These are phyloP conservation scores for Rhynchotus rufescens DNA, from an alignment of 2,797 vertebrate species.

Conservation along the genomic window DNA sequence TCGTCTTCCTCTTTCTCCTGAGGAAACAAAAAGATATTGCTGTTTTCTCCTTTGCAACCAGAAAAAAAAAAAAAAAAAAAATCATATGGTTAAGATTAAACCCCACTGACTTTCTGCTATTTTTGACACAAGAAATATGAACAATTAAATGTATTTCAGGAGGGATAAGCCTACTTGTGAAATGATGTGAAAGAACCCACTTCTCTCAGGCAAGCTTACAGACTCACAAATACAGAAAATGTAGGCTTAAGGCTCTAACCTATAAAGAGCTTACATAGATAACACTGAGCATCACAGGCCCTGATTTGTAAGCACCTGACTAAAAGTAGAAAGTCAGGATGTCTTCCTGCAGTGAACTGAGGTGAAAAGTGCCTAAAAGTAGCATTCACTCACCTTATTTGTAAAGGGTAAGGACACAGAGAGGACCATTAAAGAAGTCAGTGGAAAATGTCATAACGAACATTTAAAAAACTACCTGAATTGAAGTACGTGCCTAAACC, in stretches of 20 bases:
- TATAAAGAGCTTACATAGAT: background rate
- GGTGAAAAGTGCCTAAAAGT: background rate
- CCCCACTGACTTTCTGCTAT: background rate
- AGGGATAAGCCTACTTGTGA: background rate
- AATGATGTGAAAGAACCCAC: fast-evolving
- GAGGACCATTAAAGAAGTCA: background rate
- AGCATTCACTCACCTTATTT: background rate
- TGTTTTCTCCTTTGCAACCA: background rate
- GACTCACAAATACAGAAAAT: background rate
- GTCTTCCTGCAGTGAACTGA: background rate
- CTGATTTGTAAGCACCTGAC: background rate
- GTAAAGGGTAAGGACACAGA: background rate
- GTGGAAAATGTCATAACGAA: background rate
- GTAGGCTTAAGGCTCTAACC: background rate
- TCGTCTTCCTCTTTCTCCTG: background rate
- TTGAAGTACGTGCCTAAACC: background rate
- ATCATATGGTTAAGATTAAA: background rate
- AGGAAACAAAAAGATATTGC: background rate
- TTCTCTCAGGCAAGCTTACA: background rate
- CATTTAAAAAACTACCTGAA: background rate
- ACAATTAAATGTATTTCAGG: background rate
- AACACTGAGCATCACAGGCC: background rate
- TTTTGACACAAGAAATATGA: background rate
- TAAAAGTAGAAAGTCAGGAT: background rate
- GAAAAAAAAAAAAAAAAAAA: background rate